Evolutionary conservation across 2,888 invertebrate genomes (phyloP).

Genomic region (Digitonthophagus gazella): DNA sequence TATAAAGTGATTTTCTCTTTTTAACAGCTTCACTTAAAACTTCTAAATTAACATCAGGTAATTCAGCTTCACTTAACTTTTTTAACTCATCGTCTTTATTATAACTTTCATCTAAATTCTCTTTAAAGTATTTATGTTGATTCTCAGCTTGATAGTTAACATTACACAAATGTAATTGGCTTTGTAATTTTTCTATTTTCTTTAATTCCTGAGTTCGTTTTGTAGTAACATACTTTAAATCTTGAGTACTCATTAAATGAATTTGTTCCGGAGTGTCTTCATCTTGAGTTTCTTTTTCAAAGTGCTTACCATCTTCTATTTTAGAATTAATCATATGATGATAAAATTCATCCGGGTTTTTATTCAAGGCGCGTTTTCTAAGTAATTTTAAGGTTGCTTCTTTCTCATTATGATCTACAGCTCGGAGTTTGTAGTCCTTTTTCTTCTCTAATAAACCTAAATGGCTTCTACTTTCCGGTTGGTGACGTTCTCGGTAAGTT

Average conservation of each 20-base stretch:
- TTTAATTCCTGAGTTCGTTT: slow-evolving; percentile 81
- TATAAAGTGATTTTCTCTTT: slow-evolving; percentile 65
- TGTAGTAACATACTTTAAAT: slow-evolving; percentile 74
- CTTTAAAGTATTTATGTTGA: slow-evolving; percentile 78
- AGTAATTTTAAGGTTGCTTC: slow-evolving; percentile 78
- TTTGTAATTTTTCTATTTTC: slow-evolving; percentile 72
- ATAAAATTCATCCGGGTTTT: slow-evolving; percentile 98
- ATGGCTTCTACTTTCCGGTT: slow-evolving; percentile 73
- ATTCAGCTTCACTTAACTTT: slow-evolving; percentile 48
- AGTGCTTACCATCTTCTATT: slow-evolving; percentile 60
- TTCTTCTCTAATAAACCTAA: slow-evolving; percentile 85
- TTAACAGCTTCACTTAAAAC: slow-evolving; percentile 57
- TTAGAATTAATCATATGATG: slow-evolving; percentile 95
- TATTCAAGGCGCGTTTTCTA: slow-evolving; percentile 80
- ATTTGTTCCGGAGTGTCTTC: slow-evolving; percentile 82
- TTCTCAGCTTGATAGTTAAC: slow-evolving; percentile 67
- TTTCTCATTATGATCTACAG: slow-evolving; percentile 78
- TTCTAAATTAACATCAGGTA: slow-evolving; percentile 61
- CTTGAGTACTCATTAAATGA: slow-evolving; percentile 87
- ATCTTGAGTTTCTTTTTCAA: slow-evolving; percentile 66
- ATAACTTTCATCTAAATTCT: slow-evolving; percentile 57
- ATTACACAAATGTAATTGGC: slow-evolving; percentile 79
- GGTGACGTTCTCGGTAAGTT: slow-evolving; percentile 81
- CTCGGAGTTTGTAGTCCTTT: slow-evolving; percentile 79
- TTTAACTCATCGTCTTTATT: slow-evolving; percentile 72